Percentiles rank a stretch among this genome's conserved stretches.
Conservation (phyloP, 2,888 invertebrate species). For the Deilephila porcellus region DNA sequence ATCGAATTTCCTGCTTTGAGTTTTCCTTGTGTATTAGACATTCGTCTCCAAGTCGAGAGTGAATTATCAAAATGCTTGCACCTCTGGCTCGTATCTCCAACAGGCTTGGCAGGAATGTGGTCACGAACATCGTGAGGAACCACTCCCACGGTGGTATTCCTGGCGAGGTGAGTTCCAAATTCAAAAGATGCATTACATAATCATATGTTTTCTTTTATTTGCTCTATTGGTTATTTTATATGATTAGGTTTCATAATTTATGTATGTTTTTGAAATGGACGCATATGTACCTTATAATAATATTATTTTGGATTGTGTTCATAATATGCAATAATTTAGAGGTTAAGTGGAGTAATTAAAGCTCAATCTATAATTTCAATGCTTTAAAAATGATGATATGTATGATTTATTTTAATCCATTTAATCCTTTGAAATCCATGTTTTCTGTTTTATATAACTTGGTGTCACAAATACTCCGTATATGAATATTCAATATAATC, state of each 20-base stretch:
- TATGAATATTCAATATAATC: too few species aligned
- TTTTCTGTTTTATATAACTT: too few species aligned
- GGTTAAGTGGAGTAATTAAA: neutral
- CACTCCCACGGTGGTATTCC: constrained; percentile 76
- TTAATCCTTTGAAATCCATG: too few species aligned
- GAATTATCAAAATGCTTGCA: constrained; percentile 66
- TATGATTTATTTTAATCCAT: too few species aligned
- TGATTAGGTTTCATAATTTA: neutral
- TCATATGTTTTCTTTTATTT: constrained; percentile 5
- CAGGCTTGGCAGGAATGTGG: constrained; percentile 74
- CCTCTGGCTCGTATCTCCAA: constrained; percentile 72
- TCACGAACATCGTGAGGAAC: constrained; percentile 73
- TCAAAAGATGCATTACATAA: constrained; percentile 43
- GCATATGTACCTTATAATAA: neutral
- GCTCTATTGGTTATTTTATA: neutral
- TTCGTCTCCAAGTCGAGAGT: constrained; percentile 34
- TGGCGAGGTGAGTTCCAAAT: constrained; percentile 72
- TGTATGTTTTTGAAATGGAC: constrained; percentile 1
- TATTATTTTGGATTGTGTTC: neutral
- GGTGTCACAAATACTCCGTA: too few species aligned
- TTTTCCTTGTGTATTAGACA: constrained; percentile 41
- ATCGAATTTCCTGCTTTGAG: constrained; percentile 47
- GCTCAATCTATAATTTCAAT: too few species aligned
- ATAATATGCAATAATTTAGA: neutral
- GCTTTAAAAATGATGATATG: too few species aligned